Conservation (phyloP, 1,140 invertebrate species). For the Hypsibius dujardini region DNA sequence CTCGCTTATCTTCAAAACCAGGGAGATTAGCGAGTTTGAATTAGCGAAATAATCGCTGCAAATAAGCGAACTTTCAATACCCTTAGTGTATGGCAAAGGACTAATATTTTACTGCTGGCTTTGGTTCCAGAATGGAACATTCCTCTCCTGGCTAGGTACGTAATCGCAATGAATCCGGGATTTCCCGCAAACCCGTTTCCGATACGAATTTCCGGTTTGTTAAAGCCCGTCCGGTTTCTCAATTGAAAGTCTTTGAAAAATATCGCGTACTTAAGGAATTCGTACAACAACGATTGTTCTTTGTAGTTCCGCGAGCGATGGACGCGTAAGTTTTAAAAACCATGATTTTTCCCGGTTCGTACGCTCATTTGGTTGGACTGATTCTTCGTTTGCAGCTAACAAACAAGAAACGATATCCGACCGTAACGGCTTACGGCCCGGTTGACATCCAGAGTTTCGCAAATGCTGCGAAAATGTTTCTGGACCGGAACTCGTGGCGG, state of each 20-base stretch:
- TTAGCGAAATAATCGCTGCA: no score
- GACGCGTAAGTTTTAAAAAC: not conserved
- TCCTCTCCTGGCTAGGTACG: slow-evolving; percentile 8
- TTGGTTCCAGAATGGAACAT: slow-evolving; percentile 9
- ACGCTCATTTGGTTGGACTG: not conserved
- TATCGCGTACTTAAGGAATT: no score
- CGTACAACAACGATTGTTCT: not conserved
- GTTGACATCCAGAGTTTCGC: not conserved
- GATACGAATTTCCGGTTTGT: not conserved
- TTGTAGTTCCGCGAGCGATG: not conserved
- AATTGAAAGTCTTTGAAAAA: no score
- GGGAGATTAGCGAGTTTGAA: no score
- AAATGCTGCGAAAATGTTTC: not conserved
- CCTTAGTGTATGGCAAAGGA: not conserved
- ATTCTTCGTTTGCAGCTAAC: not conserved
- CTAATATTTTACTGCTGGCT: not conserved
- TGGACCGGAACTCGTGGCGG: not conserved
- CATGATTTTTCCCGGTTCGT: not conserved
- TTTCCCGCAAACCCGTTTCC: not conserved
- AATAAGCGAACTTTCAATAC: no score
- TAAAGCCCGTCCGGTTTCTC: not conserved
- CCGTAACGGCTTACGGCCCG: not conserved
- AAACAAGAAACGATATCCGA: slow-evolving; percentile 1
- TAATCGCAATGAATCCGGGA: not conserved
- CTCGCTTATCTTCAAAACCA: no score